phyloP scores from a whole-genome alignment of 2,113 vertebrate genomes.

The Psilopsiagon aymara region DNA sequence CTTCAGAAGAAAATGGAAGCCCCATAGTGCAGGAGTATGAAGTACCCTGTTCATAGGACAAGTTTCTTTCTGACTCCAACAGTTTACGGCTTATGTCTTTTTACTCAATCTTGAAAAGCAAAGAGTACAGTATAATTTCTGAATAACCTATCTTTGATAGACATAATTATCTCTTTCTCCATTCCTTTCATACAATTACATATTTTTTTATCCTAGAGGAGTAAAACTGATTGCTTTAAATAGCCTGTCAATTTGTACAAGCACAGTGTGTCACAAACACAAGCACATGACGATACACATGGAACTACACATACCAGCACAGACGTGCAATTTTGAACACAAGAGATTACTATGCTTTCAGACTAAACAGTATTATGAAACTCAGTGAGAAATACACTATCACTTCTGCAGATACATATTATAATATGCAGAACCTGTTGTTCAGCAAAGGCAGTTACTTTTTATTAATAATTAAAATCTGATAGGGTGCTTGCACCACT shows the following conservation, averaged over 20 bases:
- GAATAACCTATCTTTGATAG: not conserved
- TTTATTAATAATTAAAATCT: not conserved
- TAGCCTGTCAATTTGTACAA: not conserved
- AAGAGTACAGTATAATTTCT: not conserved
- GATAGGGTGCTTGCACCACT: not conserved
- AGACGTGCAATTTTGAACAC: not conserved
- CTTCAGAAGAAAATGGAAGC: not conserved
- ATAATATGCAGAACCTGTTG: not conserved
- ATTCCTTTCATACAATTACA: not conserved
- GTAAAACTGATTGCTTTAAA: not conserved
- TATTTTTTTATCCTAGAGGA: not conserved
- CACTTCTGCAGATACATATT: not conserved
- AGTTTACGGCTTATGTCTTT: not conserved
- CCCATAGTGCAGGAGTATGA: not conserved
- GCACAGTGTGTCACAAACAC: not conserved
- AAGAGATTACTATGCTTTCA: not conserved
- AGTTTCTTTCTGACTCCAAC: not conserved
- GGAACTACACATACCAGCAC: not conserved
- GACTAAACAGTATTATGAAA: not conserved
- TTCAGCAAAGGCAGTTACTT: not conserved
- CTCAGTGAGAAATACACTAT: not conserved
- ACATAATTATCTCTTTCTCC: not conserved
- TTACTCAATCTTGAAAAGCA: not conserved
- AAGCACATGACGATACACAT: not conserved
- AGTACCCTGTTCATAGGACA: not conserved